Evolutionary conservation across 1,140 invertebrate species (phyloP).

Genomic region (Harpegnathos saltator): DNA sequence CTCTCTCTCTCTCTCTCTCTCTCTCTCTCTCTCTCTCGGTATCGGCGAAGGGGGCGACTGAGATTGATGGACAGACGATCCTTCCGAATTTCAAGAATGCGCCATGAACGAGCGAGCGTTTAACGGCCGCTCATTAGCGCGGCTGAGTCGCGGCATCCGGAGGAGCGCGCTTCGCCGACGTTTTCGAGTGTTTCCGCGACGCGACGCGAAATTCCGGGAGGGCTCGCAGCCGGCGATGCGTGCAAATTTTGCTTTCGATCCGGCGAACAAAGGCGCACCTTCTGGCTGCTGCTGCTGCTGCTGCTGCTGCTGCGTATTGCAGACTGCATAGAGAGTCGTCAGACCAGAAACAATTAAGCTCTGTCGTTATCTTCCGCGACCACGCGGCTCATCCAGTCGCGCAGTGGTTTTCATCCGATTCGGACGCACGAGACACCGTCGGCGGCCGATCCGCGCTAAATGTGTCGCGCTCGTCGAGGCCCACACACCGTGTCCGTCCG

Average conservation of each 20-base stretch:
- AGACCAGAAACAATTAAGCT: slow-evolving; percentile 84
- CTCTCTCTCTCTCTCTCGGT: too few relatives aligned
- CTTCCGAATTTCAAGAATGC: slow-evolving; percentile 22
- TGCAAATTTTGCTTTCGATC: slow-evolving; percentile 74
- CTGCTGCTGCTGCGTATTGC: slow-evolving; percentile 68
- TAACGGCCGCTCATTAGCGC: background rate
- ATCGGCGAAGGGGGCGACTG: slow-evolving; percentile 13
- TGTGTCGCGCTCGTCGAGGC: too few relatives aligned
- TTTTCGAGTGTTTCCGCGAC: slow-evolving; percentile 49
- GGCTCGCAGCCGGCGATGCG: slow-evolving; percentile 64
- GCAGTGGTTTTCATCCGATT: slow-evolving; percentile 70
- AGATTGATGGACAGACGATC: slow-evolving; percentile 62
- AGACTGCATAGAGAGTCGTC: slow-evolving; percentile 80
- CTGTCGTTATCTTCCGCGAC: slow-evolving; percentile 78
- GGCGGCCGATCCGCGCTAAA: too few relatives aligned
- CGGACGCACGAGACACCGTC: background rate
- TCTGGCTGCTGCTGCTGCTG: slow-evolving; percentile 65
- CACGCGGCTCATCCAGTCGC: slow-evolving; percentile 72
- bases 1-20: too few relatives aligned
- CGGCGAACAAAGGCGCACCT: slow-evolving; percentile 74
- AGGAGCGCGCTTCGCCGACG: slow-evolving; percentile 61
- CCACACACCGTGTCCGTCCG: too few relatives aligned
- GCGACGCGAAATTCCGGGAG: slow-evolving; percentile 62
- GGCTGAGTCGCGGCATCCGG: slow-evolving; percentile 39
- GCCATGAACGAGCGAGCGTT: background rate